Evolutionary conservation across 2,113 vertebrate species (phyloP).

Genomic region (Channa argus): DNA sequence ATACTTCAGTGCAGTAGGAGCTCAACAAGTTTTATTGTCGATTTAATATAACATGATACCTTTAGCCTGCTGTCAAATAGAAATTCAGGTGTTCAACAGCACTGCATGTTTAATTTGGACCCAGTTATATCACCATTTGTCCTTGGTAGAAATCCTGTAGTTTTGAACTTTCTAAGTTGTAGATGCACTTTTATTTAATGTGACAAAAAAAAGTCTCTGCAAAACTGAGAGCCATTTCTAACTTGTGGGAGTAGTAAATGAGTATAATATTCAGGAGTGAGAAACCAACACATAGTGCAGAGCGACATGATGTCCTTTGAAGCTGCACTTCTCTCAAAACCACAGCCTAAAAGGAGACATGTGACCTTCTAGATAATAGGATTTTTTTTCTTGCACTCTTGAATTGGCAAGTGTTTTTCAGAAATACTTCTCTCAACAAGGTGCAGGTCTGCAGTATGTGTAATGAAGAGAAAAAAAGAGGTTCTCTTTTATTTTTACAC

Average conservation of each 20-base stretch:
- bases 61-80: neutral
- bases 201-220: conserved; percentile 5
- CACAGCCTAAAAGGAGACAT: conserved; percentile 70
- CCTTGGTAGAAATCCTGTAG: neutral
- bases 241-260: conserved; percentile 28
- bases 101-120: neutral
- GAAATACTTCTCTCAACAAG: conserved; percentile 26
- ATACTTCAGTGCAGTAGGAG: neutral
- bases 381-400: conserved; percentile 52
- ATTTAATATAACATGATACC: neutral
- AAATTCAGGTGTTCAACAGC: neutral
- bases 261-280: conserved; percentile 58
- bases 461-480: conserved; percentile 5
- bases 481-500: conserved; percentile 54
- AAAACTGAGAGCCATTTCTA: conserved; percentile 30
- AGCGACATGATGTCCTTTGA: conserved; percentile 60
- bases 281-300: conserved; percentile 57
- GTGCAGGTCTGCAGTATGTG: neutral
- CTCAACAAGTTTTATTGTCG: neutral
- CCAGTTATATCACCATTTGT: neutral
- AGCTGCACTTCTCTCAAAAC: conserved; percentile 69
- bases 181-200: neutral
- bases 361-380: conserved; percentile 72
- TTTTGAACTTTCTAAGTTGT: neutral
- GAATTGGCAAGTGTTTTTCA: conserved; percentile 43